Evolutionary conservation across 2,797 vertebrate species (phyloP), one percentile per base, ranked within the genome.

Genomic region (Xenentodon cancila): DNA sequence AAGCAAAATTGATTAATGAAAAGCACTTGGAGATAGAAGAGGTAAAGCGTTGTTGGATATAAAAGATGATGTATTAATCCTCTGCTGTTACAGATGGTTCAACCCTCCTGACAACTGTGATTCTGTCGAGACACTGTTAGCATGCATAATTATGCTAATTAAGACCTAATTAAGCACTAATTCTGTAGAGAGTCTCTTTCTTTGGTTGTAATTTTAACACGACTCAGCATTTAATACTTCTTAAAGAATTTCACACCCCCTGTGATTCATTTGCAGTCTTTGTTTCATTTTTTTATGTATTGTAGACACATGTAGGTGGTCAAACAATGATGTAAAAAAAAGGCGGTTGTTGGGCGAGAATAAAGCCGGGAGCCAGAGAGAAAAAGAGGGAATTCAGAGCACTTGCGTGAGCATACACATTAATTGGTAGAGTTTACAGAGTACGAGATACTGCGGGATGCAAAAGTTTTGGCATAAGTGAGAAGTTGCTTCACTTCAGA

Each of bases 141-240:
- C 96, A 96, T 97, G 96, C 96, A 98, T 98, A 99, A 98, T 99
- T 99, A 98, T 98, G 97, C 96, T 97, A 98, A 99, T 99, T 98
- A 98, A 96, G 95, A 95, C 95, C 94, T 97, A 98, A 99, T 99
- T 98, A 98, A 97, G 95, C 94, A 94, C 94, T 96, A 96, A 98
- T 98, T 97, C 96, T 97, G 96, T 90, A 91, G 96, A 98, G 96
- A 94, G 87, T 86, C 83, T 88, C 94, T 96, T 97, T 92, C 94
- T 97, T 96, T 94, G 94, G 94, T 93, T 94, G 93, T 95, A 96
- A 95, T 97, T n/a, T 97, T 97, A 94, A 95, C 94, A 94, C 93
- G 93, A 95, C 94, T 96, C 93, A 89, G 94, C 95, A 94, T 94
- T 94, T 95, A 95, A 93, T 92, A 93, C 92, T 93, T 94, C 92